Evolutionary conservation across 30 jellyfish, hydroid and myxozoan species (phyloP), one percentile per base, ranked within the genome.

Genomic region (Calvadosia cruxmelitensis): DNA sequence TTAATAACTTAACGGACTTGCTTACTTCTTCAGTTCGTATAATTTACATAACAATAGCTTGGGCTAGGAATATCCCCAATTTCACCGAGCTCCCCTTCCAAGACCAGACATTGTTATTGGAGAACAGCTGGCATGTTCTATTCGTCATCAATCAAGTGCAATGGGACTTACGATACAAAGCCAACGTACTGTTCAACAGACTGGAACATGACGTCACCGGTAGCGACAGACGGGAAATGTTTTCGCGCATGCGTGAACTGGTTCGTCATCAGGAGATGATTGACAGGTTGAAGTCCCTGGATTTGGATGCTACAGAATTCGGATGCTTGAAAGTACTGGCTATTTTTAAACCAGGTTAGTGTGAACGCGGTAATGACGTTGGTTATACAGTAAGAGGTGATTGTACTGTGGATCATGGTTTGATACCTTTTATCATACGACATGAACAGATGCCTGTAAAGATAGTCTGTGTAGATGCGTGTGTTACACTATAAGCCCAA

Each of bases 21-120:
- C n/a, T n/a, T n/a, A n/a, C n/a, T n/a, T n/a, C n/a, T 27, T 72
- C 85, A 0, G 81, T 70, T 27, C 80, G 92, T 12, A 69, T 83
- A 2, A 64, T 83, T 3, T 79, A 70, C 49, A 57, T 78, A 26
- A 72, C 95, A 0, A 83, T 83, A 28, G 70, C 91, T 20, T 83
- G 95, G 95, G 95, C 92, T 25, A 75, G 95, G 12, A 83, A 83
- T 67, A 83, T 83, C 7, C 95, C 95, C 31, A 83, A 92, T 0
- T 83, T 83, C 65, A 67, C 74, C n/a, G 92, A 83, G 62, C 71
- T 83, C 16, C 92, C 95, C 26, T 76, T 83, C 74, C 64, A 77
- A n/a, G 95, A 83, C 62, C 95, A 83, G 52, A 81, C 95, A 20
- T 20, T 83, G 50, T 69, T 83, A 2, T 61, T 83, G 7, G 95